A percentile compares a stretch with the other conserved stretches of the same genome.
These are phyloP conservation scores for Drosophila trichaetosa DNA, from an alignment of 2,888 invertebrate species.

Conservation along the genomic window DNA sequence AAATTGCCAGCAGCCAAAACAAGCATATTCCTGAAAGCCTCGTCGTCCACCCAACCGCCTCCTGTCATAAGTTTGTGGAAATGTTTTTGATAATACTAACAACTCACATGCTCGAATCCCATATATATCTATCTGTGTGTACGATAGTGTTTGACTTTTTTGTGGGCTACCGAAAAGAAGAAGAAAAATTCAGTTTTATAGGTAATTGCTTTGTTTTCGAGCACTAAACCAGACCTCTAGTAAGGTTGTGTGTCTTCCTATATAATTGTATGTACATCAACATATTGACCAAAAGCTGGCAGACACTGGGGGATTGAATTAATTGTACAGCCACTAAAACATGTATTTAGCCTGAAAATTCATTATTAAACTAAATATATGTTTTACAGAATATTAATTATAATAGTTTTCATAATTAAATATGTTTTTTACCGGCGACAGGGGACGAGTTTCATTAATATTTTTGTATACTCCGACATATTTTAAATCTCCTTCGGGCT, in stretches of 20 bases:
- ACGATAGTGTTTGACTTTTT: constrained; percentile 9
- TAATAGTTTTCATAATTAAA: not conserved
- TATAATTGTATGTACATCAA: not conserved
- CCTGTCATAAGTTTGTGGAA: constrained; percentile 55
- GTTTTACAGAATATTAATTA: not conserved
- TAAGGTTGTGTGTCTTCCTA: not conserved
- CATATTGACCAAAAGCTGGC: not conserved
- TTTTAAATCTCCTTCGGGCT: not conserved
- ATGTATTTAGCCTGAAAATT: not conserved
- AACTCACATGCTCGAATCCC: constrained; percentile 42
- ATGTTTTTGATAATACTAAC: constrained; percentile 70
- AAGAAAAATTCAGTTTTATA: constrained; percentile 36
- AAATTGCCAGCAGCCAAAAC: constrained; percentile 74
- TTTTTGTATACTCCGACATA: not conserved
- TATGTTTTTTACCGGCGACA: not conserved
- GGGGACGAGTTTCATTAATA: not conserved
- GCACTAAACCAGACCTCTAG: not conserved
- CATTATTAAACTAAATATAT: not conserved
- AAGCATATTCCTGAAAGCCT: constrained; percentile 45
- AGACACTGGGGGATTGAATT: not conserved
- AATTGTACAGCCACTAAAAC: not conserved
- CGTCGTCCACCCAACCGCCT: constrained; percentile 11
- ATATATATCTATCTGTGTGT: constrained; percentile 1
- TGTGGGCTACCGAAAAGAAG: constrained; percentile 4
- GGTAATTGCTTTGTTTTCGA: constrained; percentile 62